Conservation (phyloP, 1,140 invertebrate genomes). For the Fopius arisanus region DNA sequence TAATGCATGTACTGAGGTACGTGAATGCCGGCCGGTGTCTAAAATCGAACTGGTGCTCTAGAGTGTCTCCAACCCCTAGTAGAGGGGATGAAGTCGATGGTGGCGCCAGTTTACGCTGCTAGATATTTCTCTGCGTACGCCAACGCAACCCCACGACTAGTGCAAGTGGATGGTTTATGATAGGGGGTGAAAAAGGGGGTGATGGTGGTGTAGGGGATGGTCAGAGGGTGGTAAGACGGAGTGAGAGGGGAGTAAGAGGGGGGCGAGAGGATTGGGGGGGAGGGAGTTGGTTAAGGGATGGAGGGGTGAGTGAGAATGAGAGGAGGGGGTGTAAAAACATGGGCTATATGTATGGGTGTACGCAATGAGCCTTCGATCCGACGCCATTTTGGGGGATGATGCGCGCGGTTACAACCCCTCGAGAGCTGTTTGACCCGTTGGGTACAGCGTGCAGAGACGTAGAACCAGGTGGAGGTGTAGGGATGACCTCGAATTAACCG, state of each 20-base stretch:
- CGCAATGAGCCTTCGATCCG: conserved; percentile 3
- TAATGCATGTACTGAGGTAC: conserved; percentile 18
- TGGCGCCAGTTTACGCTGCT: background rate
- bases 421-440: background rate
- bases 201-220: too few species aligned
- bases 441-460: background rate
- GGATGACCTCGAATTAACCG: background rate
- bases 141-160: background rate
- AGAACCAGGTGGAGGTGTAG: background rate
- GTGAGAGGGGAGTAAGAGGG: background rate
- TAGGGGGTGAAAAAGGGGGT: background rate
- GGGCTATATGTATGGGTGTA: background rate
- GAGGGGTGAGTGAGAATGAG: background rate
- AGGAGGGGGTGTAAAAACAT: background rate
- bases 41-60: conserved; percentile 61
- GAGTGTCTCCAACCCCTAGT: background rate
- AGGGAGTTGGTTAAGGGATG: too few species aligned
- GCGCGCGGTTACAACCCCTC: background rate
- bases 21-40: conserved; percentile 61
- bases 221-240: too few species aligned
- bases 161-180: too few species aligned
- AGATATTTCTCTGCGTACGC: background rate
- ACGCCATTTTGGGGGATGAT: conserved; percentile 4
- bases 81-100: background rate
- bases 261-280: background rate